Evolutionary conservation across 2,888 invertebrate genomes (phyloP).

Genomic region (Amphipyra berbera): DNA sequence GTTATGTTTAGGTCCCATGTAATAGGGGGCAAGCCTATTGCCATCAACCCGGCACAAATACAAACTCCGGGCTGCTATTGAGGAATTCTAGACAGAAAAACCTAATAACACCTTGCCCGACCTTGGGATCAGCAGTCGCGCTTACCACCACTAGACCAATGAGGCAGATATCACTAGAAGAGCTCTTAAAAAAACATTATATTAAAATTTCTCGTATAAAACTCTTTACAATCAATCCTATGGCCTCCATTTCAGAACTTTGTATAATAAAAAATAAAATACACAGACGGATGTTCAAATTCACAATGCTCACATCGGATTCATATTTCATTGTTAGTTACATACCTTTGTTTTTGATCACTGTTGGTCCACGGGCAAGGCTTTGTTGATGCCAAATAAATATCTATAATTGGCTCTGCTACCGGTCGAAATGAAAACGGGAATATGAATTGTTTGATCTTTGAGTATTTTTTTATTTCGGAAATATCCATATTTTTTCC

Average conservation of each 20-base stretch:
- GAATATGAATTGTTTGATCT: constrained; percentile 33
- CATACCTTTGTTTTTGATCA: constrained; percentile 51
- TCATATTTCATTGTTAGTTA: constrained; percentile 55
- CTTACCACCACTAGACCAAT: no score
- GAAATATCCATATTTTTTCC: neutral
- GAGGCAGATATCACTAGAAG: no score
- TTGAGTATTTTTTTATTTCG: constrained; percentile 25
- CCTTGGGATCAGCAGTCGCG: no score
- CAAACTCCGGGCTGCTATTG: no score
- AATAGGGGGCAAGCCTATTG: no score
- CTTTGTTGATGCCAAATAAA: constrained; percentile 53
- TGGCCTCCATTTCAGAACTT: neutral
- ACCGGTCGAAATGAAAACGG: constrained; percentile 25
- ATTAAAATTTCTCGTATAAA: no score
- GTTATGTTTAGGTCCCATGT: no score
- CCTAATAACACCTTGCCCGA: no score
- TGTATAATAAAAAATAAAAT: constrained; percentile 20
- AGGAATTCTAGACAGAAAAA: no score
- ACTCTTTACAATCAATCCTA: neutral
- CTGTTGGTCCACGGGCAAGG: constrained; percentile 15
- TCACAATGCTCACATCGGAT: constrained; percentile 34
- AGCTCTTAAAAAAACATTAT: no score
- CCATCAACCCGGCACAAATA: no score
- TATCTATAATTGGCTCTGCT: constrained; percentile 44
- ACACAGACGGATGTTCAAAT: constrained; percentile 29